Evolutionary conservation across 2,113 vertebrate genomes (phyloP).

Genomic region (Jaculus jaculus): DNA sequence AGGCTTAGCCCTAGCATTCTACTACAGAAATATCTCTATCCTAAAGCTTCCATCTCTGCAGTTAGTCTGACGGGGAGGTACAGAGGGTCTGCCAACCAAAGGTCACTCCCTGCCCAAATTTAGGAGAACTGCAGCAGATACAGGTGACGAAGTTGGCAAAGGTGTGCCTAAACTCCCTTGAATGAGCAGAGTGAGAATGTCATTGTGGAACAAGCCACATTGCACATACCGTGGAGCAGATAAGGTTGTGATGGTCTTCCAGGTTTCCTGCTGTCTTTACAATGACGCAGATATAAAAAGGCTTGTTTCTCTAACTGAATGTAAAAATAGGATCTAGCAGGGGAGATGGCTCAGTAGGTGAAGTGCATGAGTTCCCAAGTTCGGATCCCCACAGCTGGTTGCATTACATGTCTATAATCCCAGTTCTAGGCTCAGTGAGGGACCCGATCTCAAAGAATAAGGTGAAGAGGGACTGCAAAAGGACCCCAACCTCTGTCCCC

Average conservation of each 20-base stretch:
- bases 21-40: not conserved
- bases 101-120: not conserved
- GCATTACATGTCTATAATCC: no score
- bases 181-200: not conserved
- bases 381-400: no score
- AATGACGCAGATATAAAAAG: rapidly evolving
- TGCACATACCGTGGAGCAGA: not conserved
- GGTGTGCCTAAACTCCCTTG: not conserved
- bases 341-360: no score
- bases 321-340: no score
- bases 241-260: not conserved
- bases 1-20: not conserved
- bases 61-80: not conserved
- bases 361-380: no score
- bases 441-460: no score
- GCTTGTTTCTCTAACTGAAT: not conserved
- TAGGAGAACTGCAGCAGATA: not conserved
- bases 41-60: not conserved
- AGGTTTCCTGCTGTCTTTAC: not conserved
- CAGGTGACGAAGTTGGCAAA: not conserved
- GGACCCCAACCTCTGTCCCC: no score
- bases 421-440: no score
- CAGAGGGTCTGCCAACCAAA: not conserved
- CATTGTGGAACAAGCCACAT: not conserved
- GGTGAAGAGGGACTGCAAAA: no score